These are phyloP conservation scores for Oreochromis mossambicus DNA, from an alignment of 2,797 vertebrate genomes.

Conservation along the genomic window DNA sequence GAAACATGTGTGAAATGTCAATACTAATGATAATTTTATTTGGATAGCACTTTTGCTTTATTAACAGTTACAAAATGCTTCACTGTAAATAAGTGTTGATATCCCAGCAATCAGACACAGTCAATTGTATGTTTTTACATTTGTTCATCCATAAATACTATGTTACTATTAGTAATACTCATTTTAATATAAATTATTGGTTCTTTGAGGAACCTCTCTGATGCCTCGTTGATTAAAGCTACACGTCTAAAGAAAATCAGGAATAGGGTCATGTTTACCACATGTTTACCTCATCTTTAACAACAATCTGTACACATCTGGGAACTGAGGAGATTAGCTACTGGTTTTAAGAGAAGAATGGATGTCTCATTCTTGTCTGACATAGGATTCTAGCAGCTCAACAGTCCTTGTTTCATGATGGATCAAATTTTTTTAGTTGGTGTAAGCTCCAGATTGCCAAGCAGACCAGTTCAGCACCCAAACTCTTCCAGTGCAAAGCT, in stretches of 20 bases:
- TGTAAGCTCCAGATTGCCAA: neutral
- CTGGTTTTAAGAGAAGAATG: neutral
- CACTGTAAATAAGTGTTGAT: neutral
- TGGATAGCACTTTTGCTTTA: neutral
- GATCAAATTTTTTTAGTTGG: neutral
- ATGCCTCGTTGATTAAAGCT: neutral
- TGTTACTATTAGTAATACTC: neutral
- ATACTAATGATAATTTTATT: neutral
- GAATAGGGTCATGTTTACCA: neutral
- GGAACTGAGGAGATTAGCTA: neutral
- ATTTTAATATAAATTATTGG: neutral
- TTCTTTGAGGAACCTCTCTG: neutral
- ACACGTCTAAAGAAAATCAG: neutral
- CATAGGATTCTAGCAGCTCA: neutral
- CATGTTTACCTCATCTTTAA: neutral
- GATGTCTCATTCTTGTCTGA: accelerated
- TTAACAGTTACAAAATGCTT: accelerated
- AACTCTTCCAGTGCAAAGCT: neutral
- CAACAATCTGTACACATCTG: neutral
- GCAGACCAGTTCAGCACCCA: neutral
- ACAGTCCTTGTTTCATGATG: neutral
- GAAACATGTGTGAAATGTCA: neutral
- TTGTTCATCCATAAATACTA: neutral
- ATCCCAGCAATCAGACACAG: neutral
- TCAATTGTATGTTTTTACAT: neutral